Conservation (phyloP, 2,888 invertebrate genomes). For the Sipha maydis region DNA sequence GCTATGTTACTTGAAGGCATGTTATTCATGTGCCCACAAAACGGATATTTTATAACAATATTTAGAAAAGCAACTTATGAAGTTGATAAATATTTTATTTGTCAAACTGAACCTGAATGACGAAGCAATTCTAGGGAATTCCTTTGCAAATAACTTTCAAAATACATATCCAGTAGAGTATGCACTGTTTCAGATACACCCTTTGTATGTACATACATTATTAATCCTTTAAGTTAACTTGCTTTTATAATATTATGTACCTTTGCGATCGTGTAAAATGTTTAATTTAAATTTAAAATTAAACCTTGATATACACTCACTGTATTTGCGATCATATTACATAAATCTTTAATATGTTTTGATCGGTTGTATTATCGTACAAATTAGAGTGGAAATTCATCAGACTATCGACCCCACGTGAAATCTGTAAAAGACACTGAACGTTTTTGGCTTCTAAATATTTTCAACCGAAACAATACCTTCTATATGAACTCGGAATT, state of each 20-base stretch:
- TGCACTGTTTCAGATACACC: neutral
- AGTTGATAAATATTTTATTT: constrained; percentile 26
- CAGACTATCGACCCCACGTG: neutral
- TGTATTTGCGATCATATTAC: neutral
- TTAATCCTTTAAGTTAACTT: constrained; percentile 31
- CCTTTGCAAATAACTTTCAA: constrained; percentile 39
- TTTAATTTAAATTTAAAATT: constrained; percentile 43
- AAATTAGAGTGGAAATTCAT: neutral
- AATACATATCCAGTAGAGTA: constrained; percentile 1
- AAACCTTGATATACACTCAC: neutral
- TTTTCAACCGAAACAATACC: constrained; percentile 12
- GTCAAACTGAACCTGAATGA: neutral
- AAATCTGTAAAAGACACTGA: constrained; percentile 36
- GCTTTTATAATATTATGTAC: constrained; percentile 38
- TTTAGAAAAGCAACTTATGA: neutral
- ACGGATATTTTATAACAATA: constrained; percentile 1
- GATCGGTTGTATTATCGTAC: neutral
- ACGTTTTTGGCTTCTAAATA: neutral
- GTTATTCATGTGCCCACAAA: neutral
- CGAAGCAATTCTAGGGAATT: constrained; percentile 13
- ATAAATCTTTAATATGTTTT: neutral
- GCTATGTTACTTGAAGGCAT: neutral
- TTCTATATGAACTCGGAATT: neutral
- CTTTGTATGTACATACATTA: constrained; percentile 31
- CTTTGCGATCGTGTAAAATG: constrained; percentile 27